A percentile compares a stretch with the other conserved stretches of the same genome.
phyloP scores from a whole-genome alignment of 2,797 vertebrate genomes.

The Zenarchopterus dispar region DNA sequence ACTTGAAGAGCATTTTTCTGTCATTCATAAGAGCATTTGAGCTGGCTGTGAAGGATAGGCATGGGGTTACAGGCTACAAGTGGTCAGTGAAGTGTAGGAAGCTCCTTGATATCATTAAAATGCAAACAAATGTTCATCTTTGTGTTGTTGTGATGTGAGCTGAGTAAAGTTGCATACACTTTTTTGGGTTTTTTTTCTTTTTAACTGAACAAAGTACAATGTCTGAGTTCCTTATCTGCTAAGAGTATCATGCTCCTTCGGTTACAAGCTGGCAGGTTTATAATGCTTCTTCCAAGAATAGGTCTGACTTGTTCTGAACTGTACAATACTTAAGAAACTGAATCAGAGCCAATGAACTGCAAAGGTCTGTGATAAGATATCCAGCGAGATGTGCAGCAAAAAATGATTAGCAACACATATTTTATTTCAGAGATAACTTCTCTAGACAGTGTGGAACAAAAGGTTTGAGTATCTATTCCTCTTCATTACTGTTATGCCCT shows the following conservation, averaged over 20 bases:
- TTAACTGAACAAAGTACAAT: no score
- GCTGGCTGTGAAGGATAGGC: slow-evolving; percentile 48
- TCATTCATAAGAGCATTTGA: slow-evolving; percentile 47
- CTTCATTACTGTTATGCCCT: slow-evolving; percentile 26
- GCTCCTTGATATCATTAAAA: slow-evolving; percentile 22
- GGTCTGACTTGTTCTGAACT: slow-evolving; percentile 63
- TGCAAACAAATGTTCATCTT: slow-evolving; percentile 10
- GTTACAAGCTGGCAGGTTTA: slow-evolving; percentile 68
- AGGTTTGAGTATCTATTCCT: slow-evolving; percentile 47
- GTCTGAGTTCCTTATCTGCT: no score
- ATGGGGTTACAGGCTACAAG: slow-evolving; percentile 35
- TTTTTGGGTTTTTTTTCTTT: no score
- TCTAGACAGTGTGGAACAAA: slow-evolving; percentile 64
- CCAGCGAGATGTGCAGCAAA: slow-evolving; percentile 66
- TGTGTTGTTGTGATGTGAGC: slow-evolving; percentile 14
- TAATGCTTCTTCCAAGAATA: slow-evolving; percentile 67
- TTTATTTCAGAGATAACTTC: slow-evolving; percentile 69
- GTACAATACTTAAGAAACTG: slow-evolving; percentile 64
- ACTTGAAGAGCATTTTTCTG: slow-evolving; percentile 74
- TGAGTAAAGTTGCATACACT: not conserved
- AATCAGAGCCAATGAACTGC: slow-evolving; percentile 67
- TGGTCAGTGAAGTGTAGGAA: slow-evolving; percentile 44
- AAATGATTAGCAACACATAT: slow-evolving; percentile 67
- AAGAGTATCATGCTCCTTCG: slow-evolving; percentile 6
- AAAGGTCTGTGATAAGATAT: slow-evolving; percentile 70